phyloP scores from a whole-genome alignment of 2,797 vertebrate species.

The Diglossa cyanea region DNA sequence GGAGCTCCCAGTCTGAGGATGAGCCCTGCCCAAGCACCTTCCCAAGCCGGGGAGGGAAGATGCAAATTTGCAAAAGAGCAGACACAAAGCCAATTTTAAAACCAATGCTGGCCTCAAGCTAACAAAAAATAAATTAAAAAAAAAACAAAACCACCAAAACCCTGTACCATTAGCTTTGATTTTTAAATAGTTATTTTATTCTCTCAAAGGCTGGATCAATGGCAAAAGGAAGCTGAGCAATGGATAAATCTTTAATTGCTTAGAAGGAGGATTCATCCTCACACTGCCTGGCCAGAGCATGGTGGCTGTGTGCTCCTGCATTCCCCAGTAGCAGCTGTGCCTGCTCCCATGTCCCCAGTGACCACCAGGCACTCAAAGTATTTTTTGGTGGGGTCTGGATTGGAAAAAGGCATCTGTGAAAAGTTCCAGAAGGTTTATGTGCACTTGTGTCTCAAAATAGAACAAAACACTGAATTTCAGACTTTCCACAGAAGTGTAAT shows the following conservation, averaged over 20 bases:
- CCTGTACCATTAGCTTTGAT: conserved; percentile 42
- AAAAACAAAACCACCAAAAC: too few species aligned
- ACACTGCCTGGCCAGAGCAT: not conserved
- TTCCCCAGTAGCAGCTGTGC: not conserved
- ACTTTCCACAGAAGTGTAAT: not conserved
- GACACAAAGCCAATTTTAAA: conserved; percentile 20
- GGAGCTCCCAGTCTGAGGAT: not conserved
- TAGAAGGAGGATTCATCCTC: not conserved
- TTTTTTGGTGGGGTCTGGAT: not conserved
- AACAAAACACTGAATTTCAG: not conserved
- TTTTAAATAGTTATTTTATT: conserved; percentile 27
- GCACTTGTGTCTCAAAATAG: not conserved
- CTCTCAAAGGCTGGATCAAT: not conserved
- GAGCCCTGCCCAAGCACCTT: not conserved
- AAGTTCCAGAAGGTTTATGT: not conserved
- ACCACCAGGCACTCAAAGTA: not conserved
- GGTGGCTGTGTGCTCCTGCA: not conserved
- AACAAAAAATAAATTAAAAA: not conserved
- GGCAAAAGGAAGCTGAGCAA: not conserved
- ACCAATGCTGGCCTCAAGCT: not conserved
- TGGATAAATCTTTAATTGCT: not conserved
- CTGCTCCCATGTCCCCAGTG: not conserved
- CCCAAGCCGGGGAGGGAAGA: not conserved
- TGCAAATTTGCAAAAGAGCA: not conserved
- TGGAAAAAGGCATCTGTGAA: not conserved